Base-by-base conservation (phyloP, 2,888 invertebrate genomes). In the Dryomyza anilis region DNA sequence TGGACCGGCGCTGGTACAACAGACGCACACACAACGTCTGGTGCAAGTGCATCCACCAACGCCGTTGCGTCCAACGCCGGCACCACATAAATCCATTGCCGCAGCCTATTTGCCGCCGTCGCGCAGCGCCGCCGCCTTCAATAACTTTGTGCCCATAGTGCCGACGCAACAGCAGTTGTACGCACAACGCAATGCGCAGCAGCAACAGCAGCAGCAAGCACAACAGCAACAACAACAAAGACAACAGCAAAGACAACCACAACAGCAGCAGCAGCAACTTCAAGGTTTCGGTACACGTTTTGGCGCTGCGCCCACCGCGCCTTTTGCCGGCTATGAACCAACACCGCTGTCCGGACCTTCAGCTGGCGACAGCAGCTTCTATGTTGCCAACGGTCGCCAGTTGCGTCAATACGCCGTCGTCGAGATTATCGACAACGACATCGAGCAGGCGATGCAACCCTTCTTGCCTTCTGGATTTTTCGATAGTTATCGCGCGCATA, bases 361-460 rank as follows among this genome's bases (percentile, higher is more conserved):
- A 39, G 12, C 10, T 33, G 8, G 14, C 2, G 73, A 75, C 2
- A 72, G 76, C n/a, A 64, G 75, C 10, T 83, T 82, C 33, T 69
- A 76, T 33, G 72, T 75, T 33, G 76, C 76, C 45, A 76, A 81
- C 66, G 82, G 82, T 2, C 78, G 83, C 2, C 74, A 79, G 58
- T 63, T 84, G 58, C 83, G 83, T 66, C 83, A 83, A 64, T 84
- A 84, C 59, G 77, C 80, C n/a, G 83, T 83, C 27, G 75, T 82
- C 56, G 83, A 83, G 70, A 72, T 79, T 33, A 80, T 82, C 30
- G 79, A 79, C 61, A 82, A 82, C 62, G 84, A 84, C 46, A 76
- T 81, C 53, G 76, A 73, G 2, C 77, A 81, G 36, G 69, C 66
- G 3, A 74, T 74, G 0, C 69, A 72, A 2, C 78, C 80, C 5